Conservation (phyloP, 2,797 vertebrate genomes). For the Paedocypris micromegethes region DNA sequence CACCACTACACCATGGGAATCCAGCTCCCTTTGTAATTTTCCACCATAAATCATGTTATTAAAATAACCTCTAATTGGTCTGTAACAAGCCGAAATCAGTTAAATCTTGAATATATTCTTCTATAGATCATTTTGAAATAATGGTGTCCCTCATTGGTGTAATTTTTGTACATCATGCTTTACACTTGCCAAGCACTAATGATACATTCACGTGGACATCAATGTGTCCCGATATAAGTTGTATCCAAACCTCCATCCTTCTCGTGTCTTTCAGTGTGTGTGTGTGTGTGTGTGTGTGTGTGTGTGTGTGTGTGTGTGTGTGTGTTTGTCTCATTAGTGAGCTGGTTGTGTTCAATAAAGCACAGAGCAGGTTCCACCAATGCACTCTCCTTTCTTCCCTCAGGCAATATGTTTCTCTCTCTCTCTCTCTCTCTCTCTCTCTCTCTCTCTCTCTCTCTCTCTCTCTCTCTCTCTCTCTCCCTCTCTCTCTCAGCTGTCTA, state of each 20-base stretch:
- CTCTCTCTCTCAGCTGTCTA: slow-evolving; percentile 30
- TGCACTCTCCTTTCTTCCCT: slow-evolving; percentile 23
- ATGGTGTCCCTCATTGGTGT: too few species aligned
- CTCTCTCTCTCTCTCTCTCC: slow-evolving; percentile 1
- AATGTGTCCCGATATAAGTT: not conserved
- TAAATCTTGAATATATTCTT: too few species aligned
- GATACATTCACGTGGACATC: not conserved
- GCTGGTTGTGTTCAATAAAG: slow-evolving; percentile 32
- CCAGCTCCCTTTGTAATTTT: too few species aligned
- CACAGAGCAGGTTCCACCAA: slow-evolving; percentile 18
- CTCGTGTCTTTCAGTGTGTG: not conserved
- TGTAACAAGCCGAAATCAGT: too few species aligned
- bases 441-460: slow-evolving; percentile 11
- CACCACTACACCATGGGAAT: too few species aligned
- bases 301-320: not conserved
- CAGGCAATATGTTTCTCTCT: slow-evolving; percentile 20
- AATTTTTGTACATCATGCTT: too few species aligned
- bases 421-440: not conserved
- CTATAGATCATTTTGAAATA: too few species aligned
- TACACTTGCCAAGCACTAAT: not conserved
- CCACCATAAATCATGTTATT: too few species aligned
- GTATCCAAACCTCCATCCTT: not conserved
- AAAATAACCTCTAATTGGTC: too few species aligned
- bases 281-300: slow-evolving; percentile 1
- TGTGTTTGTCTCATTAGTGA: slow-evolving; percentile 26